These are phyloP conservation scores for Eristalis intricaria DNA, from an alignment of 2,888 invertebrate species.

Conservation along the genomic window DNA sequence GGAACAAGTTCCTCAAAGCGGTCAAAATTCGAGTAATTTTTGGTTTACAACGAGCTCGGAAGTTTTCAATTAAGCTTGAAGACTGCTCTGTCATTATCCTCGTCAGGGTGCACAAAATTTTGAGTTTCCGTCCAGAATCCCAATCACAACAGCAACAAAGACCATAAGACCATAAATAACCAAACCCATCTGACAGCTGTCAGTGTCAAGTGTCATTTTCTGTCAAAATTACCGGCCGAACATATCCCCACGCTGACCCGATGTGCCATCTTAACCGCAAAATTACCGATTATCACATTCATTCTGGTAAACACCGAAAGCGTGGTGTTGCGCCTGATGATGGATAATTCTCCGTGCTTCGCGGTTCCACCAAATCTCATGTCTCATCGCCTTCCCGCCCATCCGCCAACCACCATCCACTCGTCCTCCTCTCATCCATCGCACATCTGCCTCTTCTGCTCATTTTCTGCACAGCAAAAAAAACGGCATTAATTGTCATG, in stretches of 20 bases:
- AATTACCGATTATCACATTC: slow-evolving; percentile 44
- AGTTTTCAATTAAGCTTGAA: too few species aligned
- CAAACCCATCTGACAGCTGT: neutral
- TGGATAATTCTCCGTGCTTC: slow-evolving; percentile 50
- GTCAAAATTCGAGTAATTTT: too few species aligned
- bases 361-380: slow-evolving; percentile 49
- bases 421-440: neutral
- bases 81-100: too few species aligned
- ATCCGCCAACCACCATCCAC: neutral
- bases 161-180: neutral
- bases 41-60: too few species aligned
- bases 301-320: slow-evolving; percentile 18
- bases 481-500: slow-evolving; percentile 66
- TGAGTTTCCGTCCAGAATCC: too few species aligned
- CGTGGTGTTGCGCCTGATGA: slow-evolving; percentile 28
- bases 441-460: slow-evolving; percentile 1
- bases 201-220: neutral
- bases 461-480: slow-evolving; percentile 18
- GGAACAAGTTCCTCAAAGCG: too few species aligned
- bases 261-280: slow-evolving; percentile 41
- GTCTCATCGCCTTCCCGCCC: slow-evolving; percentile 24
- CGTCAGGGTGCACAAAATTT: too few species aligned
- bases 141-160: neutral
- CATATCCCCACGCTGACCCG: slow-evolving; percentile 13
- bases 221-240: neutral